Evolutionary conservation across 2,888 invertebrate species (phyloP).

Genomic region (Spilosoma lubricipeda): DNA sequence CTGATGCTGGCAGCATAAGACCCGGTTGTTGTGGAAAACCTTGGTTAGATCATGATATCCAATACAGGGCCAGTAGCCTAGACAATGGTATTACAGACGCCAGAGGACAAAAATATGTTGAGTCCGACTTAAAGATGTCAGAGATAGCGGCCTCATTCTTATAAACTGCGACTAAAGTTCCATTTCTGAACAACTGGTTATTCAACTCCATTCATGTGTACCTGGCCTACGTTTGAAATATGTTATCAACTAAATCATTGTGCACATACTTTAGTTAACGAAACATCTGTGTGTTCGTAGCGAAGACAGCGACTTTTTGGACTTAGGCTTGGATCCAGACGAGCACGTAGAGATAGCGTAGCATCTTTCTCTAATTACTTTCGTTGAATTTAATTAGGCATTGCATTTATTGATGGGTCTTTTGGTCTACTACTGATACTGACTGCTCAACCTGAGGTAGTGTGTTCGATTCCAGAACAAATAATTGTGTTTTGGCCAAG

Average conservation of each 20-base stretch:
- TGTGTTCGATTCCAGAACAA: background rate
- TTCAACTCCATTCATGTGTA: constrained; percentile 19
- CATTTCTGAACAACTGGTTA: constrained; percentile 11
- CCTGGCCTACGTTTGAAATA: constrained; percentile 40
- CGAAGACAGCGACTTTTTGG: constrained; percentile 23
- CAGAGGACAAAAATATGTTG: background rate
- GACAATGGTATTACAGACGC: background rate
- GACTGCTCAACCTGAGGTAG: background rate
- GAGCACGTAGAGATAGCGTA: background rate
- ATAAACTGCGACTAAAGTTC: background rate
- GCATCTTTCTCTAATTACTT: background rate
- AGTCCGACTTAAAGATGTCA: background rate
- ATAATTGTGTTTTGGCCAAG: background rate
- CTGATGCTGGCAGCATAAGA: too few relatives aligned
- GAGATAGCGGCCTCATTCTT: background rate
- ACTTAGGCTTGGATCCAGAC: constrained; percentile 5
- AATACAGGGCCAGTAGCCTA: background rate
- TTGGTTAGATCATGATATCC: background rate
- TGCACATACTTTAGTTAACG: constrained; percentile 25
- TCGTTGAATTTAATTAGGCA: background rate
- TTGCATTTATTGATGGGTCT: background rate
- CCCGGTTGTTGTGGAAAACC: too few relatives aligned
- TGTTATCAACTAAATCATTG: constrained; percentile 37
- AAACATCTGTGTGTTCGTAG: constrained; percentile 30
- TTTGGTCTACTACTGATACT: background rate